Evolutionary conservation across 35 echinoderm and acorn worm genomes (phyloP), one percentile per base, ranked within the genome.

Genomic region (Ptychodera flava): DNA sequence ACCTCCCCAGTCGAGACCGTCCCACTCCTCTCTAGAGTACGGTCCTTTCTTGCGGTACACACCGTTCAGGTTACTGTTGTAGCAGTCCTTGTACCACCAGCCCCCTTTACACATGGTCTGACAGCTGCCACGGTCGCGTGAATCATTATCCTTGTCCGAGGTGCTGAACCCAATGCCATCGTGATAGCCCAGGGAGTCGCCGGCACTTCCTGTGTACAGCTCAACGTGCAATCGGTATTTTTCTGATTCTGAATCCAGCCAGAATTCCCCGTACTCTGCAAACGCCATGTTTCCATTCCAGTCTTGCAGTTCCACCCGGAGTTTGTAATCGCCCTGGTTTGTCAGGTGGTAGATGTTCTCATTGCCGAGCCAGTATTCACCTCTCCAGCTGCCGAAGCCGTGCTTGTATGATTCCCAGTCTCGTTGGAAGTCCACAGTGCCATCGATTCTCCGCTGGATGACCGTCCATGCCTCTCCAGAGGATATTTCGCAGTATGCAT

Each of bases 401-500:
- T 93, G 87, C 1, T 84, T 78, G 83, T 99, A 99, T 33, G 85
- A 87, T 16, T 86, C 53, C 96, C 96, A 99, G 82, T 94, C 85
- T 32, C 90, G 88, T 81, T 94, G 90, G 86, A 99, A 99, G 82
- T 99, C 91, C 33, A 90, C 93, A 1, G 85, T 86, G 36, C 96
- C 96, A 34, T 99, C 93, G 28, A 78, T 75, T 16, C 96, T 84
- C 35, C 93, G 84, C 81, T 99, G 96, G 31, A 99, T 85, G 1
- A 99, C 90, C 15, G 96, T 99, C 96, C 96, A 99, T 28, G 88
- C 92, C 29, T 82, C 35, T 27, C 90, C 93, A n/a, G 38, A 84
- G 33, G 89, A 88, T 92, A 99, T 99, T 1, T 99, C 96, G 78
- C 96, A 99, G 86, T 92, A 99, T 30, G 85, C 89, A 22, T 91